A percentile compares a stretch with the other conserved stretches of the same genome.
Evolutionary conservation across 2,113 vertebrate species (phyloP).

Genomic region (Xenopus laevis): DNA sequence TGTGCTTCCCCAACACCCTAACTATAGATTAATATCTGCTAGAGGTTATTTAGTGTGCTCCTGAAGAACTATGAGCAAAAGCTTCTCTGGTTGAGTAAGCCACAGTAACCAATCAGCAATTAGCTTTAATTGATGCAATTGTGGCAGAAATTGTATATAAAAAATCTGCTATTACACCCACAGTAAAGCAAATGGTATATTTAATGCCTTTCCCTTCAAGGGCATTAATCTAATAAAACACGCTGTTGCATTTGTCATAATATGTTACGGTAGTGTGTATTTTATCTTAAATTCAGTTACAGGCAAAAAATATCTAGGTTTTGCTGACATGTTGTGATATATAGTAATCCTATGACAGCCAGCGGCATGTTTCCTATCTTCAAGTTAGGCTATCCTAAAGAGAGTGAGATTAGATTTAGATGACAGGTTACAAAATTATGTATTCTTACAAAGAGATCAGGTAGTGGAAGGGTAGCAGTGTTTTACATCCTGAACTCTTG

Average conservation of each 20-base stretch:
- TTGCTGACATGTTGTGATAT: background rate
- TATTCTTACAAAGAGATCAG: background rate
- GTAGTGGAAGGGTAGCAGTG: background rate
- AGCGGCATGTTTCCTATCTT: background rate
- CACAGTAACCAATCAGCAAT: no score
- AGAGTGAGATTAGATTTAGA: conserved; percentile 6
- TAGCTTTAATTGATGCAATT: no score
- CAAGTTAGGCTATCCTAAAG: background rate
- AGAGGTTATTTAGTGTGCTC: no score
- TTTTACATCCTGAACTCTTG: conserved; percentile 1
- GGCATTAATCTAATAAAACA: no score
- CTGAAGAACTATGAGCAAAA: no score
- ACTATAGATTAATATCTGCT: no score
- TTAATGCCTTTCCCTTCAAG: no score
- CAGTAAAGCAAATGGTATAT: no score
- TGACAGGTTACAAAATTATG: conserved; percentile 1
- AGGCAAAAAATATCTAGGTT: background rate
- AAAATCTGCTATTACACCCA: no score
- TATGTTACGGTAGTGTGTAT: background rate
- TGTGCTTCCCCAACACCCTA: no score
- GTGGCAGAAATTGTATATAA: no score
- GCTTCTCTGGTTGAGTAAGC: no score
- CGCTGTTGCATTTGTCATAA: background rate
- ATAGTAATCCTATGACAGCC: background rate
- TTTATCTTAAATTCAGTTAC: background rate